Conservation (phyloP, 2,888 invertebrate species). For the Aromia moschata region DNA sequence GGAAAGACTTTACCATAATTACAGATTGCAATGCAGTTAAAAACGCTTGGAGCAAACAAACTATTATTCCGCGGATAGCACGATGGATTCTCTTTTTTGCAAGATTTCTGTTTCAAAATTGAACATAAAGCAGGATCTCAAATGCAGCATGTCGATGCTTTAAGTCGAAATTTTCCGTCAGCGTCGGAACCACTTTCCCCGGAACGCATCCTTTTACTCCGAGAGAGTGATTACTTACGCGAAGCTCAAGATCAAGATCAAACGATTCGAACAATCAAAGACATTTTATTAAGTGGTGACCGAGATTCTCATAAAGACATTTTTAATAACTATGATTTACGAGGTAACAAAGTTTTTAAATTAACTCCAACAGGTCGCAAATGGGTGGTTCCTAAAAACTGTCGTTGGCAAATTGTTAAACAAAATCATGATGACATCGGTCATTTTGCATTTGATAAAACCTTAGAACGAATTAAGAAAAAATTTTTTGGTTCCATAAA, state of each 20-base stretch:
- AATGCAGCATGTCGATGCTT: slow-evolving; percentile 54
- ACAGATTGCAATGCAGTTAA: slow-evolving; percentile 34
- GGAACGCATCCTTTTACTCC: slow-evolving; percentile 16
- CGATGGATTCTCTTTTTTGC: slow-evolving; percentile 9
- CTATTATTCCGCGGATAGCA: slow-evolving; percentile 9
- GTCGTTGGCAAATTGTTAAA: slow-evolving; percentile 43
- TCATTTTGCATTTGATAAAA: slow-evolving; percentile 46
- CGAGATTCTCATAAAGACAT: slow-evolving; percentile 28
- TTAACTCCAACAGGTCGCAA: slow-evolving; percentile 22
- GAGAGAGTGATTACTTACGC: slow-evolving; percentile 34
- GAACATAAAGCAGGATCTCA: slow-evolving; percentile 31
- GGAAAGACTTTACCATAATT: slow-evolving; percentile 23
- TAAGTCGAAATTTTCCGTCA: slow-evolving; percentile 41
- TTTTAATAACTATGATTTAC: slow-evolving; percentile 33
- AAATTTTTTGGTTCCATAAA: background rate
- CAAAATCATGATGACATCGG: slow-evolving; percentile 43
- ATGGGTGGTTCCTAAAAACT: slow-evolving; percentile 42
- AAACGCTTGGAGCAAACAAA: slow-evolving; percentile 12
- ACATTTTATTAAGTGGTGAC: slow-evolving; percentile 27
- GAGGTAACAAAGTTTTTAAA: slow-evolving; percentile 32
- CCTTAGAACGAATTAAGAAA: slow-evolving; percentile 24
- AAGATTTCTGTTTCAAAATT: slow-evolving; percentile 35
- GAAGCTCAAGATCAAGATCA: slow-evolving; percentile 33
- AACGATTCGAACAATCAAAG: slow-evolving; percentile 31
- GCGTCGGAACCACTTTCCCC: too few species aligned